Conservation (phyloP, 2,888 invertebrate genomes). For the Limnephilus lunatus region DNA sequence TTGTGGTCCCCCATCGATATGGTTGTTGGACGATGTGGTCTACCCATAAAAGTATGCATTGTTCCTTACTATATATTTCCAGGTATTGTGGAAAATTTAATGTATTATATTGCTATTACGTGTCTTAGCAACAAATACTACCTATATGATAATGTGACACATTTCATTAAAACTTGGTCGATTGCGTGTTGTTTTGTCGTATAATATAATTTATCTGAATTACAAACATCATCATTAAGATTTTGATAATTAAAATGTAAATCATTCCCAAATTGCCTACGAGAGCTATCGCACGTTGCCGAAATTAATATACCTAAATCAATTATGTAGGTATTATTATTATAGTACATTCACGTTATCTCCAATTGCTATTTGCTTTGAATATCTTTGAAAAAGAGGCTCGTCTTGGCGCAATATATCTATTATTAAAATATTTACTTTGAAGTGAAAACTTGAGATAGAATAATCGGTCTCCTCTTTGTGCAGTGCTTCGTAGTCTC, state of each 20-base stretch:
- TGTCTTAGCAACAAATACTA: background rate
- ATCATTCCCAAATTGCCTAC: background rate
- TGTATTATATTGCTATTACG: background rate
- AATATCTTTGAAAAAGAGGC: background rate
- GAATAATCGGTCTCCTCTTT: too few relatives aligned
- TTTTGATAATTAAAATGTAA: background rate
- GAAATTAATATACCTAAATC: background rate
- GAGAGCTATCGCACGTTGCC: background rate
- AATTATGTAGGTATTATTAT: background rate
- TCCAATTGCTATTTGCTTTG: background rate
- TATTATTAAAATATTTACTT: too few relatives aligned
- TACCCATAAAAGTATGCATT: too few relatives aligned
- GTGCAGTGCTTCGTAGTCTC: too few relatives aligned
- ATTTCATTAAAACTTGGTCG: background rate
- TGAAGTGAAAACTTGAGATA: too few relatives aligned
- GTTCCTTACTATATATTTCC: too few relatives aligned
- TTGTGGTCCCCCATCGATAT: too few relatives aligned
- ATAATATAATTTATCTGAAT: background rate
- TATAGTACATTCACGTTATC: background rate
- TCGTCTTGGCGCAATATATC: background rate
- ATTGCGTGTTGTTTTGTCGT: background rate
- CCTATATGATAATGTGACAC: background rate
- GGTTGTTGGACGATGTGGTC: too few relatives aligned
- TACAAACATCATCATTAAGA: background rate
- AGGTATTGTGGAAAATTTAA: too few relatives aligned